These are phyloP conservation scores for Antedon mediterranea DNA, from an alignment of 53 echinoderm and acorn worm genomes.

Conservation along the genomic window DNA sequence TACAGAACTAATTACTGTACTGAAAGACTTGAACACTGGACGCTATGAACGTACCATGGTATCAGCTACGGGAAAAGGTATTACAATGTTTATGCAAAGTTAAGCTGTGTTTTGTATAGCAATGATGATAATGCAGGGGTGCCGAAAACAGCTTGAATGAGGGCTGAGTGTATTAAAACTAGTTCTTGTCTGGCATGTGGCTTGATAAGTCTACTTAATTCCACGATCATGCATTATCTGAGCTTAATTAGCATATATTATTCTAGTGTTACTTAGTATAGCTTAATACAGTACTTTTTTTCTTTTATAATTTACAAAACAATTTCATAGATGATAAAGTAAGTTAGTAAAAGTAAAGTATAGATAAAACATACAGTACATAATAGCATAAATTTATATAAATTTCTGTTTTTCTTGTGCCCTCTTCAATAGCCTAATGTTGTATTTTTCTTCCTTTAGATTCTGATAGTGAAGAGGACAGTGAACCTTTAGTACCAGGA, in stretches of 20 bases:
- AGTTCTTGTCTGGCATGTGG: neutral
- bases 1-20: conserved; percentile 78
- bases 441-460: conserved; percentile 36
- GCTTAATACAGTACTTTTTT: too few species aligned
- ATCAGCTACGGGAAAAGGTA: conserved; percentile 37
- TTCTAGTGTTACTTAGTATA: too few species aligned
- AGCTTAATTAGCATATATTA: too few species aligned
- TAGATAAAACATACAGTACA: too few species aligned
- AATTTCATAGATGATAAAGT: too few species aligned
- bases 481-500: conserved; percentile 77
- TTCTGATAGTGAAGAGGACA: conserved; percentile 90
- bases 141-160: conserved; percentile 17
- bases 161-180: neutral
- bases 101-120: too few species aligned
- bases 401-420: too few species aligned
- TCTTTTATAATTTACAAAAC: too few species aligned
- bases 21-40: conserved; percentile 76
- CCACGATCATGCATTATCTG: neutral
- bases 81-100: too few species aligned
- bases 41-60: conserved; percentile 95
- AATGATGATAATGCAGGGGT: conserved; percentile 56
- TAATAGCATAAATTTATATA: too few species aligned
- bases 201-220: neutral
- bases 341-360: too few species aligned
- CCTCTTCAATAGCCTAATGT: too few species aligned